These are phyloP conservation scores for Nycteola revayana DNA, from an alignment of 2,888 invertebrate genomes.

Conservation along the genomic window DNA sequence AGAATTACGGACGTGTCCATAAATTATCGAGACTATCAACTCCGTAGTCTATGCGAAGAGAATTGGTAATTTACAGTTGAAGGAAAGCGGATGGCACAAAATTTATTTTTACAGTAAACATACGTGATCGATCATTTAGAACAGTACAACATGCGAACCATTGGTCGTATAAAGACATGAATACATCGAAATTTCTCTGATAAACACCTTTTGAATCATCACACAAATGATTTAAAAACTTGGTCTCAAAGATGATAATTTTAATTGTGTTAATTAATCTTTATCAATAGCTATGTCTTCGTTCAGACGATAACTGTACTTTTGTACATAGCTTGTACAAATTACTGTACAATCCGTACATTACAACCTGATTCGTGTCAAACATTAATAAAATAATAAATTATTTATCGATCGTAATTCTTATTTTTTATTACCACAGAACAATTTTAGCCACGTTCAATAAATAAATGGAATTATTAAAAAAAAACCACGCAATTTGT, in stretches of 20 bases:
- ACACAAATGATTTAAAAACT: conserved; percentile 49
- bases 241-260: conserved; percentile 67
- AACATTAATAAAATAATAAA: conserved; percentile 36
- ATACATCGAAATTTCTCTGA: conserved; percentile 24
- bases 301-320: conserved; percentile 33
- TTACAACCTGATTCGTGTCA: conserved; percentile 31
- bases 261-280: conserved; percentile 24
- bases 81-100: conserved; percentile 76
- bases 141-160: conserved; percentile 39
- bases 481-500: conserved; percentile 19
- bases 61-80: conserved; percentile 64
- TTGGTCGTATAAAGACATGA: conserved; percentile 43
- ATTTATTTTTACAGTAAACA: conserved; percentile 49
- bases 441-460: conserved; percentile 69
- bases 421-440: conserved; percentile 50
- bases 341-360: conserved; percentile 68
- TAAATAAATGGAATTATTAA: conserved; percentile 20
- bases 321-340: conserved; percentile 65
- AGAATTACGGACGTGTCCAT: conserved; percentile 63
- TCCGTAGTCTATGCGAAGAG: conserved; percentile 43
- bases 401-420: conserved; percentile 41
- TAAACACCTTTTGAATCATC: conserved; percentile 30
- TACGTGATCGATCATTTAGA: conserved; percentile 52
- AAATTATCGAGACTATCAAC: conserved; percentile 35
- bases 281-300: conserved; percentile 33